Conservation (phyloP, 2,113 vertebrate genomes). For the Elaphurus davidianus region DNA sequence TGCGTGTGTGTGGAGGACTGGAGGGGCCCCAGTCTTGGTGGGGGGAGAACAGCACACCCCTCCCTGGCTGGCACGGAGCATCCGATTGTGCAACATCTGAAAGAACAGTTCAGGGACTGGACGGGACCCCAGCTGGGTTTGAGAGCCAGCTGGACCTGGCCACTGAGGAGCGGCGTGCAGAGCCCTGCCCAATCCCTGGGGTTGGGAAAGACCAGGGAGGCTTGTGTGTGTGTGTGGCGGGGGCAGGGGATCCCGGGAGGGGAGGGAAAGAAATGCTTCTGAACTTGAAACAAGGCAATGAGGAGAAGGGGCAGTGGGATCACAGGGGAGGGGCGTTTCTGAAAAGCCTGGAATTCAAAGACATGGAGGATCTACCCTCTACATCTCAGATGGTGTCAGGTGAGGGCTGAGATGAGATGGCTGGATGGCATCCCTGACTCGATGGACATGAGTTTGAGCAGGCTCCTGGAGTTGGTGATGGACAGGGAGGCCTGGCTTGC, state of each 20-base stretch:
- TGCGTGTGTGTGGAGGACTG: not conserved
- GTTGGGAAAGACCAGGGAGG: slow-evolving; percentile 15
- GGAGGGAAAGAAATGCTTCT: not conserved
- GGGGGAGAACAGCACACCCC: not conserved
- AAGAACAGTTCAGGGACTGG: slow-evolving; percentile 37
- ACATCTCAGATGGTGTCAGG: not conserved
- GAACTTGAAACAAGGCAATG: not conserved
- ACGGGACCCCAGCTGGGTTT: not conserved
- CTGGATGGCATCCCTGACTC: not conserved
- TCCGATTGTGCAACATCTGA: slow-evolving; percentile 37
- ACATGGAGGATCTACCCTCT: not conserved
- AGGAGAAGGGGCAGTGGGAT: not conserved
- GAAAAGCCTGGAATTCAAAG: not conserved
- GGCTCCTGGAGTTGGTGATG: not conserved
- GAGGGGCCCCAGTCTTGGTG: not conserved
- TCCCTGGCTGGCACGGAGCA: slow-evolving; percentile 25
- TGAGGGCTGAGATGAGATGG: not conserved
- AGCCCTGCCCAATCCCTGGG: slow-evolving; percentile 1
- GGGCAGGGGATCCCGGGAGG: not conserved
- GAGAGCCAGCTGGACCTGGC: slow-evolving; percentile 56
- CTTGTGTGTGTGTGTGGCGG: not conserved
- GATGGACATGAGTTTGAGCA: not conserved
- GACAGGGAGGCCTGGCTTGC: not conserved
- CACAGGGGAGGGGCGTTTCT: not conserved
- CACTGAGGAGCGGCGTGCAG: not conserved